phyloP scores from a whole-genome alignment of 2,888 invertebrate species.

The Acleris cristana region DNA sequence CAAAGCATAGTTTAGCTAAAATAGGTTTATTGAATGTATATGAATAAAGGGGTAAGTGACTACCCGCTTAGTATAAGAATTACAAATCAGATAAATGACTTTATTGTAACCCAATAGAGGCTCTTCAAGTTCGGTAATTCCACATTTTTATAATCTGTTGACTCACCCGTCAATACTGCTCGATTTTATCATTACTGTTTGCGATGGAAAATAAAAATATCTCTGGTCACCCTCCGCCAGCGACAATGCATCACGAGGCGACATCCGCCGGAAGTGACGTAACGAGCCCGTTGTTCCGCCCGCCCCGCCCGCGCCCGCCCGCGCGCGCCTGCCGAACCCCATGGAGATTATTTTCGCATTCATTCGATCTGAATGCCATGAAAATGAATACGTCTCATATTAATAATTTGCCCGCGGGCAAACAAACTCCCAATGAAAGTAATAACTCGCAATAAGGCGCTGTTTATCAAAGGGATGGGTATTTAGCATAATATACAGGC shows the following conservation, averaged over 20 bases:
- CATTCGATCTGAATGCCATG: slow-evolving; percentile 11
- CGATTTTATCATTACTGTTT: slow-evolving; percentile 14
- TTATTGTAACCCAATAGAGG: no score
- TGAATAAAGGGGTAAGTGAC: no score
- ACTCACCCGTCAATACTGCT: background rate
- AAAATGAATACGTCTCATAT: slow-evolving; percentile 16
- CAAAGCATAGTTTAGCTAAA: no score
- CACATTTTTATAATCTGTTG: background rate
- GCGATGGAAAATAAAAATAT: slow-evolving; percentile 41
- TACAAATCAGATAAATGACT: no score
- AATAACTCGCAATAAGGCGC: slow-evolving; percentile 8
- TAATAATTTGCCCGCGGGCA: slow-evolving; percentile 16
- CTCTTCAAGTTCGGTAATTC: no score
- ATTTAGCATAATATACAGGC: no score
- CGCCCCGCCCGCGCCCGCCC: slow-evolving; percentile 55
- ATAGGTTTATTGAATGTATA: no score
- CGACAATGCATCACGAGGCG: slow-evolving; percentile 81
- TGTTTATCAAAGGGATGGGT: slow-evolving; percentile 1
- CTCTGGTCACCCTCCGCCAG: slow-evolving; percentile 47
- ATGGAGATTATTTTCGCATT: slow-evolving; percentile 18
- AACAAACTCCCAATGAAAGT: slow-evolving; percentile 8
- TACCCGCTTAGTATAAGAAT: no score
- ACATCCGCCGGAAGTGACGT: slow-evolving; percentile 76
- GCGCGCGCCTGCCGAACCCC: slow-evolving; percentile 5
- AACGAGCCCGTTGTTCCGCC: slow-evolving; percentile 60